Percentiles rank a stretch among this genome's conserved stretches.
Conservation (phyloP, 2,113 vertebrate genomes). For the Heloderma charlesbogerti region DNA sequence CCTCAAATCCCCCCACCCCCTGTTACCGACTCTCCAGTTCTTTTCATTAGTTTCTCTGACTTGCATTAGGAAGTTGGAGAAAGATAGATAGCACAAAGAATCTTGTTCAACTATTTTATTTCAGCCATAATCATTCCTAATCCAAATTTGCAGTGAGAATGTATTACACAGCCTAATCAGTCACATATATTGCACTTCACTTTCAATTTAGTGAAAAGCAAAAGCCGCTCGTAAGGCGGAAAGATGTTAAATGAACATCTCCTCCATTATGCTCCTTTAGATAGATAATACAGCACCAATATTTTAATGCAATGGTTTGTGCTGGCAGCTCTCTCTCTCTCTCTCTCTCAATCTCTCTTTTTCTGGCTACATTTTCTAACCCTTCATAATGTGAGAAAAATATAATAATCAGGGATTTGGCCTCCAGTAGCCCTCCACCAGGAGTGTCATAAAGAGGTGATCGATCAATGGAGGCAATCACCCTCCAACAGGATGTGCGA, state of each 20-base stretch:
- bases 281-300: neutral
- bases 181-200: constrained; percentile 66
- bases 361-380: neutral
- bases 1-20: neutral
- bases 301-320: neutral
- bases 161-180: constrained; percentile 68
- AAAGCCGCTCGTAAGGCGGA: constrained; percentile 68
- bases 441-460: neutral
- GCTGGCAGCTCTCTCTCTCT: neutral
- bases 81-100: constrained; percentile 63
- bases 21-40: accelerated
- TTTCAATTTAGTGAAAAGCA: constrained; percentile 68
- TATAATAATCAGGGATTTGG: neutral
- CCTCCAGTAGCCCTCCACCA: neutral
- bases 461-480: neutral
- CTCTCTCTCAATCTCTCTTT: neutral
- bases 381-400: neutral
- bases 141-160: constrained; percentile 67
- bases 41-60: neutral
- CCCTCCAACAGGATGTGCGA: no score
- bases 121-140: constrained; percentile 75
- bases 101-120: constrained; percentile 72
- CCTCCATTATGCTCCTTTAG: constrained; percentile 18
- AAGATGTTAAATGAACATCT: constrained; percentile 53
- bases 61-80: neutral